These are phyloP conservation scores for Hemibagrus wyckioides DNA, from an alignment of 2,113 vertebrate genomes.

Conservation along the genomic window DNA sequence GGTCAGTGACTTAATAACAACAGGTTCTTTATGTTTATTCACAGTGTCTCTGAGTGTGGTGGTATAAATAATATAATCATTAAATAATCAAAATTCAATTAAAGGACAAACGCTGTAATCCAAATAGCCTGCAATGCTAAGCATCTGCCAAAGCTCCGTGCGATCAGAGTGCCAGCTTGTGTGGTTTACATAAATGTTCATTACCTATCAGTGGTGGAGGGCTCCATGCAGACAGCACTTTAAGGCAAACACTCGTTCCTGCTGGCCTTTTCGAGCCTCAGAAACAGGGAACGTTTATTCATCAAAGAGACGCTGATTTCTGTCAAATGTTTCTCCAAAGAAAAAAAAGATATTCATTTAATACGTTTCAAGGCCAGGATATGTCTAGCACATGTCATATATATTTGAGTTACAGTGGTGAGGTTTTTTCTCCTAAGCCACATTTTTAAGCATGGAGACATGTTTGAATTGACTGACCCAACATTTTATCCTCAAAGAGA, in stretches of 20 bases:
- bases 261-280: constrained; percentile 13
- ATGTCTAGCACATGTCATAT: constrained; percentile 9
- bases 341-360: neutral
- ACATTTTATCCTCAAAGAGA: neutral
- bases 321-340: constrained; percentile 29
- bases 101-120: neutral
- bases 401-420: neutral
- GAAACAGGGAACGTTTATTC: constrained; percentile 26
- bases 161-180: constrained; percentile 28
- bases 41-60: neutral
- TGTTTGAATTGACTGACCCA: neutral
- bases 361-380: constrained; percentile 22
- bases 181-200: constrained; percentile 33
- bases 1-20: neutral
- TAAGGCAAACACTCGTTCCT: constrained; percentile 1
- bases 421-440: neutral
- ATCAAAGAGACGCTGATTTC: constrained; percentile 23
- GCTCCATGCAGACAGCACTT: constrained; percentile 8
- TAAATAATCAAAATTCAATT: neutral
- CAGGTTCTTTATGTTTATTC: neutral
- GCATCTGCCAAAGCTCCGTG: constrained; percentile 16
- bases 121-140: constrained; percentile 17
- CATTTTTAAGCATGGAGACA: neutral
- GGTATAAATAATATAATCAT: neutral
- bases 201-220: constrained; percentile 28